These are phyloP conservation scores for crab-eating macaque (Macaca fascicularis) DNA, from an alignment of 2,113 vertebrate species.

Conservation along the genomic window DNA sequence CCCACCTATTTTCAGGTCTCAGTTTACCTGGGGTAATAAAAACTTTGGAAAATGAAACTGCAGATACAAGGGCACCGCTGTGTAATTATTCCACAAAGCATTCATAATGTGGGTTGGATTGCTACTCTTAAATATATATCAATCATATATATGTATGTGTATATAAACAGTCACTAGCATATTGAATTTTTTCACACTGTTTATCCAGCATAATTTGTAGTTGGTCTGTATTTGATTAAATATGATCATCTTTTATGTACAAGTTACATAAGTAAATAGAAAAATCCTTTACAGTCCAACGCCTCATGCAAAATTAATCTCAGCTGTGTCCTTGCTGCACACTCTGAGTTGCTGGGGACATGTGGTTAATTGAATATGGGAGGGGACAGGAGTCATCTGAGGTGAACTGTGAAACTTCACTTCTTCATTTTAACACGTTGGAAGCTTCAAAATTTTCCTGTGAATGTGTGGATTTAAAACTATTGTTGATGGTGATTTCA, in stretches of 20 bases:
- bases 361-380: background rate
- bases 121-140: background rate
- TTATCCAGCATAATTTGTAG: slow-evolving; percentile 62
- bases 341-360: background rate
- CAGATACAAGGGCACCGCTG: background rate
- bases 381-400: background rate
- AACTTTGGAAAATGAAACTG: background rate
- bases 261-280: slow-evolving; percentile 61
- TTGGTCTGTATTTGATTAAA: slow-evolving; percentile 65
- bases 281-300: slow-evolving; percentile 57
- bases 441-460: slow-evolving; percentile 35
- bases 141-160: background rate
- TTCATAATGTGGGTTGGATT: background rate
- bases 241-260: slow-evolving; percentile 59
- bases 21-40: background rate
- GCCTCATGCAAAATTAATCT: slow-evolving; percentile 63
- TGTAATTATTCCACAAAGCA: background rate
- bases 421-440: background rate
- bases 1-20: background rate
- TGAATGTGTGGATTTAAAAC: background rate
- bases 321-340: background rate
- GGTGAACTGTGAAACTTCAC: background rate
- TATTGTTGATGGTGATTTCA: background rate
- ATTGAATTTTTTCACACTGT: slow-evolving; percentile 50
- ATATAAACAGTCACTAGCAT: background rate